These are phyloP conservation scores for Pipistrellus pygmaeus DNA, from an alignment of 2,797 vertebrate genomes.

Conservation along the genomic window DNA sequence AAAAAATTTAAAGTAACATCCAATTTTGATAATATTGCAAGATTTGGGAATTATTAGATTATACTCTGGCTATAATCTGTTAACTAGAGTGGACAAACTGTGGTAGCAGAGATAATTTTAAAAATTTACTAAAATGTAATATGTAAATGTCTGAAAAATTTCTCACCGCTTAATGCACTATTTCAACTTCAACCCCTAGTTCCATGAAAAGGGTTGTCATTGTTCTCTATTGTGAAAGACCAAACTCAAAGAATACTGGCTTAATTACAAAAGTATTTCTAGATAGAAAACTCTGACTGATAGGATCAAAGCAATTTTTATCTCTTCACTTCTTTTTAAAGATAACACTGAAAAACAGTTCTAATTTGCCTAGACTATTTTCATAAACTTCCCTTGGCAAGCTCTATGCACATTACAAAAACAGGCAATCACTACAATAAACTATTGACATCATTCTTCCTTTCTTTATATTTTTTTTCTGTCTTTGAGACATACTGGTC, in stretches of 20 bases:
- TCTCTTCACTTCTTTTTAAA: conserved; percentile 13
- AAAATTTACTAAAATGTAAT: not conserved
- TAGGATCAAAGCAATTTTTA: not conserved
- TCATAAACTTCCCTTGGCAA: not conserved
- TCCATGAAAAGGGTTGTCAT: not conserved
- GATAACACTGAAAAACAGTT: not conserved
- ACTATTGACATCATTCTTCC: conserved; percentile 20
- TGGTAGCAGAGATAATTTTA: not conserved
- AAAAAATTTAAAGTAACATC: not conserved
- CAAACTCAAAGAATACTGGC: not conserved
- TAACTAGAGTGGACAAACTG: not conserved
- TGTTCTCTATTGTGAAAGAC: not conserved
- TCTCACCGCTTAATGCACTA: not conserved
- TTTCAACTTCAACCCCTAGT: not conserved
- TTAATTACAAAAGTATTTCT: conserved; percentile 29
- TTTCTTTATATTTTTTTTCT: conserved; percentile 32
- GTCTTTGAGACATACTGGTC: conserved; percentile 43
- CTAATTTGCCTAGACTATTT: conserved; percentile 1
- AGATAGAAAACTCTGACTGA: conserved; percentile 1
- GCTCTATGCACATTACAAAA: not conserved
- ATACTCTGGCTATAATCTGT: not conserved
- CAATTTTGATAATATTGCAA: not conserved
- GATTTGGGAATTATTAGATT: not conserved
- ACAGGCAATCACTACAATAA: not conserved
- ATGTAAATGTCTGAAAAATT: conserved; percentile 14